Base-by-base conservation (phyloP, 2,888 invertebrate species). In the Aspidapion aeneum region DNA sequence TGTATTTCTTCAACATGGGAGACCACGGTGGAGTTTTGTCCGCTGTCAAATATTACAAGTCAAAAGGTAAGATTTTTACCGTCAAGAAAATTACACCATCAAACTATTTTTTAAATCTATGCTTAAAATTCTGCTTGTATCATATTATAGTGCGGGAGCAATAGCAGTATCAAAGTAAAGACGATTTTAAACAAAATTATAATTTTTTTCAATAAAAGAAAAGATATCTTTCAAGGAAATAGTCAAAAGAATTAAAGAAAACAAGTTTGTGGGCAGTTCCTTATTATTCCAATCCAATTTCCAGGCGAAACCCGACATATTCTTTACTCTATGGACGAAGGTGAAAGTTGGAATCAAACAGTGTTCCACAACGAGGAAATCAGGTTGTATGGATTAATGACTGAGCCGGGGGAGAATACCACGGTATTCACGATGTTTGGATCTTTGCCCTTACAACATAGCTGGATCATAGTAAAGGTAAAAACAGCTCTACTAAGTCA, bases 351-450 rank as follows among this genome's bases (percentile, higher is more conserved):
- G 94, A 83, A 86, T 63, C 83, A 85, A 22, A 86, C 89, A 72
- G 80, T 83, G 77, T 90, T 91, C 74, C 85, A 87, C 70, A 85
- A 86, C 21, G 85, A 89, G 64, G 88, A 90, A 76, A 84, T 96
- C 16, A 84, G 89, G 61, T 87, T 96, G n/a, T 94, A 95, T 77
- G 94, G 94, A 7, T 79, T 96, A 18, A 92, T 96, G 89, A 96
- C 94, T 0, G 95, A 96, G 75, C 94, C 96, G 0, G 95, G 95
- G n/a, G 94, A 94, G 78, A 94, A 93, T 75, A 93, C 94, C 0
- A 94, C 95, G 0, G 87, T 92, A 0, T 95, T 96, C 75, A 94
- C 95, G 0, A 86, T 96, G 84, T 96, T 96, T 78, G 96, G 95
- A 0, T 94, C 95, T 0, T 85, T 87, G 52, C 86, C 86, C 17